Evolutionary conservation across 35 echinoderm and acorn worm genomes (phyloP), one percentile per base, ranked within the genome.

Genomic region (Heliocidaris tuberculata): DNA sequence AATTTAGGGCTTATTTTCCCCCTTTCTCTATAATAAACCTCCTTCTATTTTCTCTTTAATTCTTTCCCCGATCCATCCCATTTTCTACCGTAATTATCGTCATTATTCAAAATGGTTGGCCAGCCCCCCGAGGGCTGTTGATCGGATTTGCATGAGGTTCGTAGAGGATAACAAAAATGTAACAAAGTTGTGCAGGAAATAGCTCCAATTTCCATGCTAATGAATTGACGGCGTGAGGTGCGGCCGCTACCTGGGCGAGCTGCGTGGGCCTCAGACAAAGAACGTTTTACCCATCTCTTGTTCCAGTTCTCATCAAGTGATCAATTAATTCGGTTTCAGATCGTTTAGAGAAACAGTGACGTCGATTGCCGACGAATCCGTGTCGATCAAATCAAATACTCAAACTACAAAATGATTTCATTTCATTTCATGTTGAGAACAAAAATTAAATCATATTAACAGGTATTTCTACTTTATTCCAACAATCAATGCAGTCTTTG

Each of bases 131-230:
- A 78, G 87, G 87, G 31, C 15, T 31, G 87, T 89, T 89, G 87
- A 89, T 89, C 87, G 87, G 87, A 89, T 89, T 89, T 89, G 87
- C 87, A 89, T 89, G 87, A 48, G 87, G 31, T 89, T 89, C 31
- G 87, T n/a, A n/a, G 65, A n/a, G 65, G 65, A 21, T 78, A 78
- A 78, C 65, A 78, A 78, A 86, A 32, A 48, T 89, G 87, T 89
- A 89, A 48, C 87, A 32, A 89, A 32, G 87, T 89, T 89, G 31
- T 13, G 31, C 87, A 48, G 47, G 87, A 89, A 89, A 89, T 89
- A 89, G 87, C 47, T 89, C 47, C 87, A 89, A 89, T 89, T 89
- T 47, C 47, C 87, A 89, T 42, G 30, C 31, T 89, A 89, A 89
- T 89, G 87, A 89, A 89, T 78, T 78, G 65, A 78, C 65, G 65